Percentiles rank a stretch among this genome's conserved stretches.
These are phyloP conservation scores for Strix aluco DNA, from an alignment of 2,113 vertebrate genomes.

Conservation along the genomic window DNA sequence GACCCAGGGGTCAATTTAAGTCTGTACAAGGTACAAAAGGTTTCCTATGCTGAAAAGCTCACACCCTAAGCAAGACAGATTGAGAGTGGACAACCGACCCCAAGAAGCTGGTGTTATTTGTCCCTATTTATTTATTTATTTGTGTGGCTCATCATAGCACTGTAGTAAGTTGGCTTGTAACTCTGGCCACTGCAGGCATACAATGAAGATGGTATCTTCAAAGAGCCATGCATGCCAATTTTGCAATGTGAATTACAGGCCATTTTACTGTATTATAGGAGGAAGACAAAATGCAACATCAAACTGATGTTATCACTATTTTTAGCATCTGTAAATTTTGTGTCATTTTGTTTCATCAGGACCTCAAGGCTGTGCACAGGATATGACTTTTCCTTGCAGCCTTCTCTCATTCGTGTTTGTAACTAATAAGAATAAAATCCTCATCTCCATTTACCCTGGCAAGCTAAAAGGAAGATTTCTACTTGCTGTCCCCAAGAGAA, in stretches of 20 bases:
- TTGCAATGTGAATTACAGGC: conserved; percentile 40
- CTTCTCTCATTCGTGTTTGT: not conserved
- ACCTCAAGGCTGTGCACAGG: not conserved
- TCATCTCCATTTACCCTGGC: not conserved
- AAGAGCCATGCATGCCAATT: conserved; percentile 27
- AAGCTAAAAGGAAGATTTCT: not conserved
- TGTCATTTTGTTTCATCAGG: conserved; percentile 57
- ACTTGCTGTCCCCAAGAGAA: not conserved
- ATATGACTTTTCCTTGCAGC: not conserved
- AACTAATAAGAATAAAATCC: not conserved
- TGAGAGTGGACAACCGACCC: not conserved
- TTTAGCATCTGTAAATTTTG: conserved; percentile 57
- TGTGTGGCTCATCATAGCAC: not conserved
- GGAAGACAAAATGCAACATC: conserved; percentile 47
- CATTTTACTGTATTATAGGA: conserved; percentile 30
- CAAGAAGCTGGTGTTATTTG: not conserved
- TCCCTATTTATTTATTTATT: not conserved
- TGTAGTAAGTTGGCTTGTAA: not conserved
- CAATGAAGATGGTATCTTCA: not conserved
- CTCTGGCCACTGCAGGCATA: conserved; percentile 4
- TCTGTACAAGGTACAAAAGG: not conserved
- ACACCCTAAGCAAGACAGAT: not conserved
- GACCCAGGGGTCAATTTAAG: not conserved
- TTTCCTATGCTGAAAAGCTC: not conserved
- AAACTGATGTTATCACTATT: conserved; percentile 28